A percentile compares a stretch with the other conserved stretches of the same genome.
Evolutionary conservation across 2,797 vertebrate species (phyloP).

Genomic region (Garrulus glandarius): DNA sequence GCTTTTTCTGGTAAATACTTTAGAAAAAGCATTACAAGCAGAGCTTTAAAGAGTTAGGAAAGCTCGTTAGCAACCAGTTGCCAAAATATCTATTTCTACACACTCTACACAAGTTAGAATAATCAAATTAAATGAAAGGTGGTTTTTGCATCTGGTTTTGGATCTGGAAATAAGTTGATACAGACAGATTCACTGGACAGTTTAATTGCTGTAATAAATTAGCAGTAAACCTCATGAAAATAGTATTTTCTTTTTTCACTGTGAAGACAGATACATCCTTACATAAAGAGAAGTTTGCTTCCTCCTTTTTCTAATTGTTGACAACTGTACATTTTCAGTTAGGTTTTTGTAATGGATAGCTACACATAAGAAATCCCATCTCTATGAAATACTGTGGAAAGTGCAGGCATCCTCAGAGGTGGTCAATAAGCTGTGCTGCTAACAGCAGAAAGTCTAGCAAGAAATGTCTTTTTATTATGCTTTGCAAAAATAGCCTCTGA

Average conservation of each 20-base stretch:
- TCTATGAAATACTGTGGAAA: not conserved
- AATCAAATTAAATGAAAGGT: constrained; percentile 34
- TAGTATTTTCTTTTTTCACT: not conserved
- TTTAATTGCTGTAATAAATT: constrained; percentile 58
- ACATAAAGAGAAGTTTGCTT: constrained; percentile 30
- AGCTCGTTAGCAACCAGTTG: constrained; percentile 1
- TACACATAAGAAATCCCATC: not conserved
- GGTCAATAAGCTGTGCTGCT: not conserved
- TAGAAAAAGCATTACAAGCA: constrained; percentile 9
- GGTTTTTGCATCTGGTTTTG: constrained; percentile 57
- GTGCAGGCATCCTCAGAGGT: not conserved
- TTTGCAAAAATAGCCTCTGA: constrained; percentile 20
- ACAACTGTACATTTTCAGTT: constrained; percentile 21
- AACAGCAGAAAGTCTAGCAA: constrained; percentile 14
- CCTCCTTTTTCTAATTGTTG: not conserved
- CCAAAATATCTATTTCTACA: constrained; percentile 12
- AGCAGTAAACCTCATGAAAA: constrained; percentile 42
- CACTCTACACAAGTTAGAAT: constrained; percentile 6
- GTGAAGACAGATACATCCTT: constrained; percentile 5
- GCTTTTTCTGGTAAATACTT: not conserved
- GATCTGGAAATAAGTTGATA: constrained; percentile 54
- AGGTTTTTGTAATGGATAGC: not conserved
- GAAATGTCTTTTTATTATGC: constrained; percentile 20
- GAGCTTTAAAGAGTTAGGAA: constrained; percentile 35
- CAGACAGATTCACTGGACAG: constrained; percentile 31